Evolutionary conservation across 2,113 vertebrate genomes (phyloP).

Genomic region (Balaenoptera acutorostrata): DNA sequence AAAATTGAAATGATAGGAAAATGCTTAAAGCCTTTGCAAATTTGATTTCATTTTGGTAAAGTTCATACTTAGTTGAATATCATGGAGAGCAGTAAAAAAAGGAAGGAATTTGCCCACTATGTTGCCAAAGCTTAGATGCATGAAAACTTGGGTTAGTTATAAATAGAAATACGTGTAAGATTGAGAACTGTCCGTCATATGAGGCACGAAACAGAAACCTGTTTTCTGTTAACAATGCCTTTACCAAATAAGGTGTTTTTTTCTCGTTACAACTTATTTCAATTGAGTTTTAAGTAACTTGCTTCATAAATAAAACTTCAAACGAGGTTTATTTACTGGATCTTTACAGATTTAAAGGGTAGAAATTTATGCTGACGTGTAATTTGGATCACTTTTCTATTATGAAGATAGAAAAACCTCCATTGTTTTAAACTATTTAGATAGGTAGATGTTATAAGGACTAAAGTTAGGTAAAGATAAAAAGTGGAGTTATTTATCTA

Average conservation of each 20-base stretch:
- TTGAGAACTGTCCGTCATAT: background rate
- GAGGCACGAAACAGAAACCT: background rate
- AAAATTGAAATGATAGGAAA: background rate
- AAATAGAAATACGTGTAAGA: background rate
- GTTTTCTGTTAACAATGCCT: background rate
- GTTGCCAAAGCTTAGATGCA: background rate
- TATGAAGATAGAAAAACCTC: background rate
- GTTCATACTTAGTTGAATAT: background rate
- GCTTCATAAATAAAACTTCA: background rate
- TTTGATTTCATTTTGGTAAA: background rate
- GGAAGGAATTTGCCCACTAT: background rate
- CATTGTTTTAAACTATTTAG: background rate
- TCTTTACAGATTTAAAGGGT: background rate
- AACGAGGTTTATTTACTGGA: background rate
- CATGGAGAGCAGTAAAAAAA: background rate
- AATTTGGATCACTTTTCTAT: background rate
- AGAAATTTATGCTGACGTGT: background rate
- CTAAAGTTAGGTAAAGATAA: background rate
- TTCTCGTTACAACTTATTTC: background rate
- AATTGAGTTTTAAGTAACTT: background rate
- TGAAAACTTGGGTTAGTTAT: background rate
- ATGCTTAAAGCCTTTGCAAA: background rate
- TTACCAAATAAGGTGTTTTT: background rate
- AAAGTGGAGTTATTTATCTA: background rate
- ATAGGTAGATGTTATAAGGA: background rate